Base-by-base conservation (phyloP, 2,888 invertebrate species). In the Ceriagrion tenellum region DNA sequence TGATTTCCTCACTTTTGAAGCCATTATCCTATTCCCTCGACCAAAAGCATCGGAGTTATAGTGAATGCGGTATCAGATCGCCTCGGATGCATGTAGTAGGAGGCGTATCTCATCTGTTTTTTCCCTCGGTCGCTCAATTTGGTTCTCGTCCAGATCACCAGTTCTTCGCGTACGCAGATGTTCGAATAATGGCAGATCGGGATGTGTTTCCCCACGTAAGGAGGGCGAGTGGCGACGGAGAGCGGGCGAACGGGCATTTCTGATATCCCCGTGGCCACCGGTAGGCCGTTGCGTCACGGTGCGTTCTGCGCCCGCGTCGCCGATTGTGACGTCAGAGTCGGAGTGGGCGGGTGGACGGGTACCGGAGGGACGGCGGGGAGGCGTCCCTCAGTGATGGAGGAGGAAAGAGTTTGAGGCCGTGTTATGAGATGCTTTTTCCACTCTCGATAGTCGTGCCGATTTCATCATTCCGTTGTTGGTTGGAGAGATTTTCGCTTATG, bases 111-210 rank as follows among this genome's bases (percentile, higher is more conserved):
- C 81, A 35, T 81, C 35, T 18, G 16, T 4, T 69, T 69, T 13
- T 69, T n/a, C 26, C 69, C 23, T 2, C 69, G 26, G 26, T 26
- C 69, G 69, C 81, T 35, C 81, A 12, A 16, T 81, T 81, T 81
- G 81, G 35, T 35, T 81, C 35, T 81, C 81, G 81, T 81, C 81
- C 81, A 13, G 81, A 16, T 35, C 35, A 81, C 35, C 81, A 35
- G 30, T 35, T 81, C 35, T 35, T 81, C 81, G 35, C 30, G 81
- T 81, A 81, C 81, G 81, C 81, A 81, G 81, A 81, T 81, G 81
- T 81, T 81, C 81, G 81, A 81, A 81, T 81, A 30, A 47, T 47
- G 47, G 26, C 81, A 81, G 81, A 81, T 81, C 35, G 16, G 59
- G 59, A 59, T 81, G 81, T 81, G 8, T 81, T 81, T 81, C 81